Evolutionary conservation across 2,888 invertebrate genomes (phyloP).

Genomic region (Pyralis farinalis): DNA sequence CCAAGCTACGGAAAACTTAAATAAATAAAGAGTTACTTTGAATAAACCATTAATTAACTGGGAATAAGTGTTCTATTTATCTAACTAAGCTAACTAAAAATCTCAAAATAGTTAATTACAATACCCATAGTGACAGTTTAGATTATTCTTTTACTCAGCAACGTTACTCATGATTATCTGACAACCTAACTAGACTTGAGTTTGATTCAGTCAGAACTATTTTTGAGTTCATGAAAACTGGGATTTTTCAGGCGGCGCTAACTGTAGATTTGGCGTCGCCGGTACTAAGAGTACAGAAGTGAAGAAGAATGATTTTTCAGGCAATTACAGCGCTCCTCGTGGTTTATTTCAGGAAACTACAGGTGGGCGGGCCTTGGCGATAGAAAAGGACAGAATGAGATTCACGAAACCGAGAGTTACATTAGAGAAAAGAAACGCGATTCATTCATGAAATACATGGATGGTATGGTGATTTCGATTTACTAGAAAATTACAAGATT

Average conservation of each 20-base stretch:
- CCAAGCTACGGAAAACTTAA: no score
- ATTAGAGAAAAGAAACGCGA: background rate
- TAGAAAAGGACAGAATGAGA: constrained; percentile 12
- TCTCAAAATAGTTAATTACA: no score
- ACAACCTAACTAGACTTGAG: no score
- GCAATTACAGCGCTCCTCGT: constrained; percentile 21
- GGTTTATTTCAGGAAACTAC: constrained; percentile 25
- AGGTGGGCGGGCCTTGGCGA: constrained; percentile 23
- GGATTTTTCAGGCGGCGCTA: constrained; percentile 47
- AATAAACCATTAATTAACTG: no score
- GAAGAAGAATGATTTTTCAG: constrained; percentile 47
- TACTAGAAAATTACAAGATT: no score
- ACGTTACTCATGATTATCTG: no score
- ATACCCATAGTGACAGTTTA: no score
- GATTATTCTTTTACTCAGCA: no score
- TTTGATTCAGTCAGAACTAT: background rate
- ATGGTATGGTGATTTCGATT: background rate
- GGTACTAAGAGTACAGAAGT: constrained; percentile 49
- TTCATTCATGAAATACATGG: background rate
- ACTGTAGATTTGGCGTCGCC: constrained; percentile 61
- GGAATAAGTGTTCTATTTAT: no score
- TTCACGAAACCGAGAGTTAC: background rate
- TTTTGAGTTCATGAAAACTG: constrained; percentile 16
- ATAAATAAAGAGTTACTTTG: no score
- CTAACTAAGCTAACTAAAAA: no score